Evolutionary conservation across 2,113 vertebrate genomes (phyloP).

Genomic region (Plecturocebus donacophilus): DNA sequence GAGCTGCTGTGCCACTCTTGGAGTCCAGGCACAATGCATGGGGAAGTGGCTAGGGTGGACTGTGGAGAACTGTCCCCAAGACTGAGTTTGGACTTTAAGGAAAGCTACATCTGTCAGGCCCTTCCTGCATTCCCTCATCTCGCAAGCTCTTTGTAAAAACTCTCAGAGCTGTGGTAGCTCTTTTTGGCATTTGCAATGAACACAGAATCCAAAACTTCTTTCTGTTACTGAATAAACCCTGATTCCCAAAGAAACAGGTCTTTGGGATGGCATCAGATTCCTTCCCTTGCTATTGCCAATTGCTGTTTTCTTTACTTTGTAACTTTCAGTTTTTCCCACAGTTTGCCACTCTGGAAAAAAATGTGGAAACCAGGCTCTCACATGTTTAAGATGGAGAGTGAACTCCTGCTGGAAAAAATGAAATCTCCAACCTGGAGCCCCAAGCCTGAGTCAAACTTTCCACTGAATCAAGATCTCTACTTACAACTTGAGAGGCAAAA

Average conservation of each 20-base stretch:
- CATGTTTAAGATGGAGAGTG: constrained; percentile 67
- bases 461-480: constrained; percentile 68
- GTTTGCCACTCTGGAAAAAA: constrained; percentile 76
- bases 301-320: constrained; percentile 68
- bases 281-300: background rate
- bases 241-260: constrained; percentile 38
- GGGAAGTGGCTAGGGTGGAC: background rate
- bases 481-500: constrained; percentile 81
- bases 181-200: background rate
- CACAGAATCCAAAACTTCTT: constrained; percentile 7
- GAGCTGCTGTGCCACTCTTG: rapidly evolving
- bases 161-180: background rate
- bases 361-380: constrained; percentile 51
- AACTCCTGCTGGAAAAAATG: constrained; percentile 76
- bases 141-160: background rate
- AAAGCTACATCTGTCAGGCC: rapidly evolving
- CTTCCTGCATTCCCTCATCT: background rate
- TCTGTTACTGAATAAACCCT: background rate
- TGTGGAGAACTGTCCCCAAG: no score
- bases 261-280: background rate
- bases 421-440: constrained; percentile 72
- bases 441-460: constrained; percentile 81
- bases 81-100: no score
- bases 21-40: background rate
- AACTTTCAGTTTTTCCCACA: constrained; percentile 62